phyloP scores from a whole-genome alignment of 2,888 invertebrate species.

The Cyclophora albipunctata region DNA sequence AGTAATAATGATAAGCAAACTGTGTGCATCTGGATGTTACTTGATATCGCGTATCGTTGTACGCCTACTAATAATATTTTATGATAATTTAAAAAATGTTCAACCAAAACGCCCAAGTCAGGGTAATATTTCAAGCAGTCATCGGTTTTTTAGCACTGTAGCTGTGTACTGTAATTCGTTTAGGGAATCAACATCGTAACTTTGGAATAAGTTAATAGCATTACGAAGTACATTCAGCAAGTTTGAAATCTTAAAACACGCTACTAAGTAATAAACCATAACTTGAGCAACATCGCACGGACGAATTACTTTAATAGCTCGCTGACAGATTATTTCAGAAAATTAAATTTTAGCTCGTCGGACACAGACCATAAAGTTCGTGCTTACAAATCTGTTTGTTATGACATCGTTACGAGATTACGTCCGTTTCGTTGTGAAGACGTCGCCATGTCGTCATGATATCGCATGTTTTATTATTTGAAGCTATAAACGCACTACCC shows the following conservation, averaged over 20 bases:
- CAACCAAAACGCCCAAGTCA: too few species aligned
- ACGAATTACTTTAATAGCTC: conserved; percentile 69
- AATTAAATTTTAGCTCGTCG: conserved; percentile 75
- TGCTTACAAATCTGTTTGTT: conserved; percentile 76
- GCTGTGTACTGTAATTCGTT: too few species aligned
- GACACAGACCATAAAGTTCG: conserved; percentile 73
- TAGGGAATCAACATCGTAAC: too few species aligned
- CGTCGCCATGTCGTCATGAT: conserved; percentile 60
- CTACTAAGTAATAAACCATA: conserved; percentile 43
- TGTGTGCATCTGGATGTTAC: too few species aligned
- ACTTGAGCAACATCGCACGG: conserved; percentile 47
- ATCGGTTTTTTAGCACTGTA: too few species aligned
- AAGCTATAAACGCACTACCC: conserved; percentile 51
- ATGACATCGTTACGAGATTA: conserved; percentile 75
- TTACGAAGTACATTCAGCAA: conserved; percentile 13
- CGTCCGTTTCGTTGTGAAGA: conserved; percentile 68
- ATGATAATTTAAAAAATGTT: too few species aligned
- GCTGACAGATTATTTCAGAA: conserved; percentile 73
- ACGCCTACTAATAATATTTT: too few species aligned
- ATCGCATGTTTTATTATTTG: conserved; percentile 68
- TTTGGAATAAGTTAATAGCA: background rate
- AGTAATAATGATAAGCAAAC: too few species aligned
- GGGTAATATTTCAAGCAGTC: too few species aligned
- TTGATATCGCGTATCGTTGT: too few species aligned
- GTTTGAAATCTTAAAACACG: conserved; percentile 21